Percentiles rank a stretch among this genome's conserved stretches.
Evolutionary conservation across 2,113 vertebrate genomes (phyloP).

Genomic region (Scartelaos histophorus): DNA sequence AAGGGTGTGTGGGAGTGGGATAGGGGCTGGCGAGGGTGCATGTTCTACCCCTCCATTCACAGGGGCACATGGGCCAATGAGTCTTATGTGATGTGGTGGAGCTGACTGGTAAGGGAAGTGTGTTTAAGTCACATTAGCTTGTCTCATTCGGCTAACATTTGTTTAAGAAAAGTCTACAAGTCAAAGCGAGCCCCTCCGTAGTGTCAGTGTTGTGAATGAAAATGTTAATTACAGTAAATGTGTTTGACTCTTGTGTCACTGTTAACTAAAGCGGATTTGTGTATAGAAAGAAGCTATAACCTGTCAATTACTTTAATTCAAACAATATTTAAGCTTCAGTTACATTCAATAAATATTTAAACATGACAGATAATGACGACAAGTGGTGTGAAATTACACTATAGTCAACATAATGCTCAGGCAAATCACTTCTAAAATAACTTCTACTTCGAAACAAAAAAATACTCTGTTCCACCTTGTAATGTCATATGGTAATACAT

Average conservation of each 20-base stretch:
- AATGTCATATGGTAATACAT: too few relatives aligned
- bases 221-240: background rate
- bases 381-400: background rate
- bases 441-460: too few relatives aligned
- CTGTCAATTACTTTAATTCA: background rate
- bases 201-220: background rate
- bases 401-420: background rate
- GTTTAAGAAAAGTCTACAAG: slow-evolving; percentile 22
- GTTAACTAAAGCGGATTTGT: background rate
- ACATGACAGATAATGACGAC: too few relatives aligned
- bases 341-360: background rate
- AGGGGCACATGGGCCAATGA: slow-evolving; percentile 62
- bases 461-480: too few relatives aligned
- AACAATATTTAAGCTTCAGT: background rate
- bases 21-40: slow-evolving; percentile 50
- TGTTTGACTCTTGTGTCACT: background rate
- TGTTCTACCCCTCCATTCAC: slow-evolving; percentile 53
- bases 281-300: background rate
- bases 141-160: slow-evolving; percentile 6
- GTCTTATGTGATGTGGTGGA: slow-evolving; percentile 51
- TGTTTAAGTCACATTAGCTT: slow-evolving; percentile 44
- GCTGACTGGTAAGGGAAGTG: slow-evolving; percentile 32
- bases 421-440: background rate
- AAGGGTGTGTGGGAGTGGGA: slow-evolving; percentile 46
- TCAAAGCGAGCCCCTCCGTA: slow-evolving; percentile 8